Evolutionary conservation across 2,888 invertebrate genomes (phyloP).

Genomic region (Nomada lathburiana): DNA sequence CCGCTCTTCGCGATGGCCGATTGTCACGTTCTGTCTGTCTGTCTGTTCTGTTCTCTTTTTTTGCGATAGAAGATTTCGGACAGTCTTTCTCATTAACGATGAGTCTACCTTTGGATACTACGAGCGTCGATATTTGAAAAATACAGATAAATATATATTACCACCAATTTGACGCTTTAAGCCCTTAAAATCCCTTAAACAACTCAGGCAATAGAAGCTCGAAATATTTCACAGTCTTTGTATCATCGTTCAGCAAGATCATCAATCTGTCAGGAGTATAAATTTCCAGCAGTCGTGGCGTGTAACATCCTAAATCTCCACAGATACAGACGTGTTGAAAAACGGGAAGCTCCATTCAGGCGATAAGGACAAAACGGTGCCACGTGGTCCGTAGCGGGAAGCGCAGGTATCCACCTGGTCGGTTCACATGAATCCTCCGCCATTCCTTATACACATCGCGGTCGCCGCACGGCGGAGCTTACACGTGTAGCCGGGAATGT

Average conservation of each 20-base stretch:
- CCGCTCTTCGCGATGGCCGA: conserved; percentile 50
- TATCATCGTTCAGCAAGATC: too few species aligned
- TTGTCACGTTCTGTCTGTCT: conserved; percentile 47
- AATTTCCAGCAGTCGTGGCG: background rate
- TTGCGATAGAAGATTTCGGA: background rate
- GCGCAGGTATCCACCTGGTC: conserved; percentile 63
- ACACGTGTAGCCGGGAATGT: conserved; percentile 68
- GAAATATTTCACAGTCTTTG: too few species aligned
- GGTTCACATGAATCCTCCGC: conserved; percentile 66
- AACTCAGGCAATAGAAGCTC: too few species aligned
- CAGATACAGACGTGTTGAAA: background rate
- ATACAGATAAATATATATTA: too few species aligned
- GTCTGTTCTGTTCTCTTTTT: background rate
- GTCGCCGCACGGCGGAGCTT: conserved; percentile 55
- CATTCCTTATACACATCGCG: conserved; percentile 57
- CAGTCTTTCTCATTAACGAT: background rate
- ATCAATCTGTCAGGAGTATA: too few species aligned
- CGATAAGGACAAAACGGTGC: conserved; percentile 30
- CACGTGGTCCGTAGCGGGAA: conserved; percentile 57
- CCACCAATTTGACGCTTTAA: too few species aligned
- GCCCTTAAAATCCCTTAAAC: too few species aligned
- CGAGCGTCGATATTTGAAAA: too few species aligned
- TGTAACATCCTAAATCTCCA: background rate
- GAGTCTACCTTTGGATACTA: too few species aligned
- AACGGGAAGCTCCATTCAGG: background rate